phyloP scores from a whole-genome alignment of 2,888 invertebrate genomes.

The Neoscelio sp. region DNA sequence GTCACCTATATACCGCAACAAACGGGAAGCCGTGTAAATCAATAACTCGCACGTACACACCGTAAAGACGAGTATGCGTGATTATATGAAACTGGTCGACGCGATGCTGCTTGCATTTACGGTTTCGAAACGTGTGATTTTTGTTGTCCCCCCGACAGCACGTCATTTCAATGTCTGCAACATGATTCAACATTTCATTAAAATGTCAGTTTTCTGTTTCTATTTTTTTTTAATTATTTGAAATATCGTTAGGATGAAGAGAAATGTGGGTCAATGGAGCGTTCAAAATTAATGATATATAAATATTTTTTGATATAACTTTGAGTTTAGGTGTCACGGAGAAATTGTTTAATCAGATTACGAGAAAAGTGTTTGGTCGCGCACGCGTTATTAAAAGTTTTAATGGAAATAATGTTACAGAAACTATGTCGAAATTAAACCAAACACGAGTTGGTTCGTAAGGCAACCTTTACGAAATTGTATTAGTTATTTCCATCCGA shows the following conservation, averaged over 20 bases:
- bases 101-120: background rate
- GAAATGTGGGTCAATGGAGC: background rate
- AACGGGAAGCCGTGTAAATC: constrained; percentile 56
- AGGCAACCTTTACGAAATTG: constrained; percentile 6
- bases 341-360: constrained; percentile 27
- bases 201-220: too few species aligned
- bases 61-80: constrained; percentile 31
- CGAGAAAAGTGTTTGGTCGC: background rate
- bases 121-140: background rate
- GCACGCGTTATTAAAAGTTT: constrained; percentile 7
- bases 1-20: constrained; percentile 58
- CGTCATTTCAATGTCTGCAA: too few species aligned
- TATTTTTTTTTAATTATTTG: constrained; percentile 18
- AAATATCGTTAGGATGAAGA: too few species aligned
- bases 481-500: constrained; percentile 17
- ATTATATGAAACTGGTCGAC: constrained; percentile 14
- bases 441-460: background rate
- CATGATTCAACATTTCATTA: constrained; percentile 2
- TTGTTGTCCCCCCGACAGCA: background rate
- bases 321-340: background rate
- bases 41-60: constrained; percentile 50
- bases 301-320: background rate
- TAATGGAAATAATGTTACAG: constrained; percentile 9
- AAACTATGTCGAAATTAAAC: too few species aligned
- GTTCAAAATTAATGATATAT: constrained; percentile 1